Evolutionary conservation across 2,113 vertebrate genomes (phyloP), one percentile per base, ranked within the genome.

Genomic region (Rhipidura dahli): DNA sequence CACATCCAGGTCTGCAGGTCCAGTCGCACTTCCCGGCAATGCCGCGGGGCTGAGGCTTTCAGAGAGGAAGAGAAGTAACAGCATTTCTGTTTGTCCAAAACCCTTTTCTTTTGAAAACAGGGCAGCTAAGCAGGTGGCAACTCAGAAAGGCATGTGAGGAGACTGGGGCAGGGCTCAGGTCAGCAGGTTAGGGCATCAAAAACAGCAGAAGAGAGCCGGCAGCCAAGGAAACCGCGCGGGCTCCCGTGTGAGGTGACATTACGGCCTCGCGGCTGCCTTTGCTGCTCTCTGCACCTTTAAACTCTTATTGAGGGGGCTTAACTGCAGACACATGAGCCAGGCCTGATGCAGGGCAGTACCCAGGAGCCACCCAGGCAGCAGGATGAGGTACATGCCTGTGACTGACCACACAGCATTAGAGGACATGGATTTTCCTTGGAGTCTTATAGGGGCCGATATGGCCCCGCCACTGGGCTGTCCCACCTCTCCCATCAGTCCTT

Each of bases 151-250:
- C 51, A 11, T 8, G 3, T n/a, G 89, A 83, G 76, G 64, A 89
- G 83, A 37, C 3, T 0, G 0, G 91, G 61, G 45, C 78, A 87
- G 18, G 33, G 77, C 60, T 95, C 69, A 31, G 89, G 77, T 93
- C 95, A 96, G 61, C 87, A 87, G 77, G 49, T 92, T 84, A 87
- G 61, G 81, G 65, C 66, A 93, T 79, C 93, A 96, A 96, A 94
- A 86, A 56, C 59, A 49, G 56, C 76, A 94, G 65, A 94, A 91
- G 83, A 94, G 87, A 94, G 54, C 26, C 0, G 0, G 60, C 81
- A 95, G 73, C 45, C 83, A 61, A 83, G 64, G 71, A 70, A 89
- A 83, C 50, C 0, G 1, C 2, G 2, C 0, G 0, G 35, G 50
- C 51, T 91, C 81, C 61, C 27, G 0, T 1, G 7, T 72, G 81